Conservation (phyloP, 2,113 vertebrate genomes). For the Machaerirhynchus nigripectus region DNA sequence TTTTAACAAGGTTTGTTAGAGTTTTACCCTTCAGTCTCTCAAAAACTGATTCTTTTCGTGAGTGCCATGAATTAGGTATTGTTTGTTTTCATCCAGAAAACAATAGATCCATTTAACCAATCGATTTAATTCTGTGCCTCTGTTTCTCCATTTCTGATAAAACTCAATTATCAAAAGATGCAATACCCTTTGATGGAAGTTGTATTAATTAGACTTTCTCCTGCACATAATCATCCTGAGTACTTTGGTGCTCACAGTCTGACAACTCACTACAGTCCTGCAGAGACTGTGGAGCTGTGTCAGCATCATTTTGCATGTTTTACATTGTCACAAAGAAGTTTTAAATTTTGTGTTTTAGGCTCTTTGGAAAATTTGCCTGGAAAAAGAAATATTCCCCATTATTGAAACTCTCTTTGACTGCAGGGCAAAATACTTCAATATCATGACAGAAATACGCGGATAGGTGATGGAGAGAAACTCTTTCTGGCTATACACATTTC, state of each 20-base stretch:
- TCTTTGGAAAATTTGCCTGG: background rate
- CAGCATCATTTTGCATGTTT: background rate
- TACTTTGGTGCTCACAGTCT: background rate
- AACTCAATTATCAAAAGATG: background rate
- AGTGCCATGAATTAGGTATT: background rate
- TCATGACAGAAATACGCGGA: background rate
- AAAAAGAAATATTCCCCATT: background rate
- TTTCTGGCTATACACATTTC: background rate
- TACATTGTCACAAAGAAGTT: background rate
- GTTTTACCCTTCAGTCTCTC: background rate
- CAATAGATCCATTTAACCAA: background rate
- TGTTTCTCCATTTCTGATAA: background rate
- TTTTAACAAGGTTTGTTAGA: background rate
- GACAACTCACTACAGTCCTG: background rate
- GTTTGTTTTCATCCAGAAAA: background rate
- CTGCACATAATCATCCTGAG: background rate
- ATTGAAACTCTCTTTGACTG: background rate
- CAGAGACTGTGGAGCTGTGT: background rate
- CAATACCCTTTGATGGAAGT: background rate
- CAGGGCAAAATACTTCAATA: background rate
- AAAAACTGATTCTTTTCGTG: background rate
- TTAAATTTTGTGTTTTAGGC: background rate
- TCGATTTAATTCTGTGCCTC: background rate
- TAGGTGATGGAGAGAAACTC: background rate
- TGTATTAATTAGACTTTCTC: constrained; percentile 9